Percentiles rank a stretch among this genome's conserved stretches.
Evolutionary conservation across 2,113 vertebrate genomes (phyloP).

Genomic region (Prolemur simus): DNA sequence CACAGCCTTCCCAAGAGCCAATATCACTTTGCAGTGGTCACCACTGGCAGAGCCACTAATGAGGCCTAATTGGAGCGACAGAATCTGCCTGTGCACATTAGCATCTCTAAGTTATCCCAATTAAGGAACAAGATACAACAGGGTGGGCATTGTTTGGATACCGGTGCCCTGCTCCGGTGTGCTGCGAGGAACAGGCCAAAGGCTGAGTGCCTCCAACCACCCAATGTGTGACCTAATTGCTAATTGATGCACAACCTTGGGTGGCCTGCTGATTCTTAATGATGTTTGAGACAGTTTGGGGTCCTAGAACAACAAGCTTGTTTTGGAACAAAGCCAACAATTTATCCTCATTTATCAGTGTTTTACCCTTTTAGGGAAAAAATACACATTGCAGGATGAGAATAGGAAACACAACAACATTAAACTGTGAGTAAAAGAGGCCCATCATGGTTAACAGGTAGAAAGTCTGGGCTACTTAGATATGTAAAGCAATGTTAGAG

Average conservation of each 20-base stretch:
- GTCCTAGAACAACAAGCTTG: constrained; percentile 69
- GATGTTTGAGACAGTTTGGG: constrained; percentile 59
- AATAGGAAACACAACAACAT: not conserved
- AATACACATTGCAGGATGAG: not conserved
- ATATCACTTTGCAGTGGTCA: constrained; percentile 44
- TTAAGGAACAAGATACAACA: constrained; percentile 54
- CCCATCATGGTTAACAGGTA: not conserved
- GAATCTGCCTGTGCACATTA: constrained; percentile 51
- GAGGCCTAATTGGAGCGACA: constrained; percentile 69
- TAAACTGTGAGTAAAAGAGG: not conserved
- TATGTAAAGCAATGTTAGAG: not conserved
- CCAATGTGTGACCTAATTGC: constrained; percentile 63
- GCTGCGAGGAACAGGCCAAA: constrained; percentile 50
- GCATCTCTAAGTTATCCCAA: constrained; percentile 64
- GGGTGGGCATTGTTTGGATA: constrained; percentile 49
- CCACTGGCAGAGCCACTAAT: constrained; percentile 61
- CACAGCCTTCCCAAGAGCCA: constrained; percentile 43
- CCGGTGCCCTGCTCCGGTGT: constrained; percentile 24
- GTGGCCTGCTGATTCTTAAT: constrained; percentile 69
- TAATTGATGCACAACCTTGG: constrained; percentile 67
- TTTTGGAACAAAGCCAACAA: constrained; percentile 71
- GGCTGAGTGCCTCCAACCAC: constrained; percentile 49
- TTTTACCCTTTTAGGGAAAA: constrained; percentile 54
- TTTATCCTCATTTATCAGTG: constrained; percentile 67
- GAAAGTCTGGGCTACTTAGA: not conserved